Conservation (phyloP, 2,113 vertebrate genomes). For the Centropus unirufus region DNA sequence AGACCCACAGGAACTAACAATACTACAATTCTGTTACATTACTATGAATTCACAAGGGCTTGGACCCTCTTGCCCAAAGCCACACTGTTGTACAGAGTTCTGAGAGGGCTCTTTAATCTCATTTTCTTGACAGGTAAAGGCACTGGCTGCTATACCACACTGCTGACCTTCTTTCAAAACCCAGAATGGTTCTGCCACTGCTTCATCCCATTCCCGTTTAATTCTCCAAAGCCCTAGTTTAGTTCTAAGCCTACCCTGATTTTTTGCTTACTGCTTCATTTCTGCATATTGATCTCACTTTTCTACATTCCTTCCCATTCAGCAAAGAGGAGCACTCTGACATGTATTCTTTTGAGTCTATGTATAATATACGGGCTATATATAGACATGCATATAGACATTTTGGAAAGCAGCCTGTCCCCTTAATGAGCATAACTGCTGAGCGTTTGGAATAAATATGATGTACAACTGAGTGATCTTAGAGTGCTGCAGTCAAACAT, state of each 20-base stretch:
- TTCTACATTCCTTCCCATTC: background rate
- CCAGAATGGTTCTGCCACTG: background rate
- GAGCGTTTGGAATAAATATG: background rate
- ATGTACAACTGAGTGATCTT: background rate
- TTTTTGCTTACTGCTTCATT: background rate
- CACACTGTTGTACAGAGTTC: background rate
- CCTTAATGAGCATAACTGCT: background rate
- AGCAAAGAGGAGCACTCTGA: background rate
- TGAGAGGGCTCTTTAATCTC: background rate
- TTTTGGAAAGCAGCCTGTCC: background rate
- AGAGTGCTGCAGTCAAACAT: background rate
- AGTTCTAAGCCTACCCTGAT: background rate
- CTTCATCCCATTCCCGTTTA: background rate
- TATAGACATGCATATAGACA: background rate
- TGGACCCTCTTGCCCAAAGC: background rate
- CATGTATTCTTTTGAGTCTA: background rate
- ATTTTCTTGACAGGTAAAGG: background rate
- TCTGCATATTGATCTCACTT: background rate
- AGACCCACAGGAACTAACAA: background rate
- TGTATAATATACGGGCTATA: background rate
- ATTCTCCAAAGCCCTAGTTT: background rate
- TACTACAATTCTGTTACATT: background rate
- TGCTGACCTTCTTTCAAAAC: background rate
- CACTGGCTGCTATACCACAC: background rate
- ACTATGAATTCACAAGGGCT: background rate